A percentile compares a stretch with the other conserved stretches of the same genome.
Evolutionary conservation across 2,797 vertebrate species (phyloP).

Genomic region (Falco naumanni): DNA sequence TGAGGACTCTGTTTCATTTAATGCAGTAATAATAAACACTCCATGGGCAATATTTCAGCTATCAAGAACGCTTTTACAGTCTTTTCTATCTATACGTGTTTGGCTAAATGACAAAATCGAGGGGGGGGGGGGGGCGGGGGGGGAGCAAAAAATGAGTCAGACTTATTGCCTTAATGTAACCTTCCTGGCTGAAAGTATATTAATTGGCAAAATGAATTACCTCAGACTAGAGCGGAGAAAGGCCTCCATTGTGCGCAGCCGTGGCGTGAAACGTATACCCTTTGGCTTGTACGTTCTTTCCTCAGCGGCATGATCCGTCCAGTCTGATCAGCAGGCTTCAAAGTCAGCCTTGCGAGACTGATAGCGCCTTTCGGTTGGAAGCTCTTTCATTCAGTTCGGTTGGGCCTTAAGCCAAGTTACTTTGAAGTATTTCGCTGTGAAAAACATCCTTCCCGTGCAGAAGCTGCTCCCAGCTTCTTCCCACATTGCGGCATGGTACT

Average conservation of each 20-base stretch:
- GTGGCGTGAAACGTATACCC: background rate
- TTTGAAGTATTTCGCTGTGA: background rate
- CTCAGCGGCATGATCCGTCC: background rate
- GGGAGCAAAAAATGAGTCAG: conserved; percentile 50
- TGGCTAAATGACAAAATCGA: conserved; percentile 33
- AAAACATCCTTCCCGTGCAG: background rate
- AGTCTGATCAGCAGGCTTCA: background rate
- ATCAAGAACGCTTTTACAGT: conserved; percentile 40
- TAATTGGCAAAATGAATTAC: conserved; percentile 61
- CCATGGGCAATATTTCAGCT: conserved; percentile 57
- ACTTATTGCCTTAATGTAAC: conserved; percentile 47
- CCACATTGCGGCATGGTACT: rapidly evolving
- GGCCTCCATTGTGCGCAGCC: background rate
- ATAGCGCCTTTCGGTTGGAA: background rate
- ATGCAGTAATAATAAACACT: conserved; percentile 69
- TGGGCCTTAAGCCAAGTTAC: background rate
- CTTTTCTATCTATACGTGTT: conserved; percentile 49
- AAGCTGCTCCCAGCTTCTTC: background rate
- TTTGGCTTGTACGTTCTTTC: background rate
- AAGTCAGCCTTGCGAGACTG: background rate
- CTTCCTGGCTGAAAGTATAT: conserved; percentile 25
- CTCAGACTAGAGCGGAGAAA: conserved; percentile 53
- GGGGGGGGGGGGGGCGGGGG: background rate
- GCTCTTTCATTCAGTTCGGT: background rate
- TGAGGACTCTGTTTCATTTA: conserved; percentile 42